Evolutionary conservation across 1,140 invertebrate species (phyloP), one percentile per base, ranked within the genome.

Genomic region (Pogonomyrmex barbatus): DNA sequence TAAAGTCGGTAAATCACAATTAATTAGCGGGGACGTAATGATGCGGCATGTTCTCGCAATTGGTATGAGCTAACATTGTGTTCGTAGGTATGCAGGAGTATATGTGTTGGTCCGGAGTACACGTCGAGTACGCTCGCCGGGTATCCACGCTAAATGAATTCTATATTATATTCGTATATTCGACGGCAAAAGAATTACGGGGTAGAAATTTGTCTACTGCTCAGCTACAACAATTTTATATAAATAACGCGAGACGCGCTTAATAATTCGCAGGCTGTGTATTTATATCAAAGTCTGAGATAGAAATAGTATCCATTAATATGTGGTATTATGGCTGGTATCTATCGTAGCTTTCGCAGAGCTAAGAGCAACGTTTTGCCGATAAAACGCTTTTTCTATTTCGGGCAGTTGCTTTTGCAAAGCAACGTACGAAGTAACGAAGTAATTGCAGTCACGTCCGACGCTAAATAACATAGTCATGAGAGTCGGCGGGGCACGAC

Each of bases 1-100:
- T 93, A 93, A 93, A 91, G 92, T 91, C 93, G 92, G 95, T 95
- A 95, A 95, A 95, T 95, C 94, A 95, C 94, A 95, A 94, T 95
- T 95, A 95, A 95, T 95, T 95, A 94, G 93, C 93, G 89, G 91
- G 91, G 92, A 92, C 93, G 94, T 95, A 95, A 95, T 95, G 94
- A 94, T 94, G 93, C 93, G 93, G 93, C 93, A 93, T 94, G 94
- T 94, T 90, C 90, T 89, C 92, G 91, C 94, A 94, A 94, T 94
- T 94, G 93, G 93, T 93, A 94, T 94, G 92, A 93, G 81, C 90
- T 87, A 73, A 87, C 89, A 88, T 77, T 87, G 89, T 90, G 88
- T 88, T 87, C 47, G 89, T 90, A 75, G n/a, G 56, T 52, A 76
- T 70, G 81, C 71, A 30, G 10, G 77, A 68, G 36, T 70, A 56